Base-by-base conservation (phyloP, 2,113 vertebrate genomes). In the Prunella fulvescens region DNA sequence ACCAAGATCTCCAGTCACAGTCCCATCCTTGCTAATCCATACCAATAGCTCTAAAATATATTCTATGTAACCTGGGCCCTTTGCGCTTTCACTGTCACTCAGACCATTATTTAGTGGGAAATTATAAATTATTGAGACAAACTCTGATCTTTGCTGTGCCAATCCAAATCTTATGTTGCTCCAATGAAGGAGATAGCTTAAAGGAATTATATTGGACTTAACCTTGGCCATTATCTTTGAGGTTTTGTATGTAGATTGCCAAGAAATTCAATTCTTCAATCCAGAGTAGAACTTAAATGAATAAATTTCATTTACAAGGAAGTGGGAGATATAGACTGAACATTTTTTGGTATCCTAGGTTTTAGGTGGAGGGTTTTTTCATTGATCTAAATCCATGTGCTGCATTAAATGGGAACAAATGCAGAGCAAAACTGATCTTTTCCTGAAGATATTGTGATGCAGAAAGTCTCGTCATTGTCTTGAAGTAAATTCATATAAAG, bases 51-150 rank as follows among this genome's bases (percentile, higher is more conserved):
- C 53, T 92, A 58, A 89, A 93, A 81, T 42, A 71, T 19, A 71
- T 74, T 95, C 88, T 83, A 11, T 90, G 66, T 81, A 87, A 79
- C 48, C 28, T 69, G 28, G 9, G 50, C 33, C 57, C 26, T 92
- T 88, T 94, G 74, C 39, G 67, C 51, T 97, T 89, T 94, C 2
- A 0, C 53, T 94, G 70, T 95, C 73, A 84, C 28, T 85, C 42
- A 78, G 92, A 74, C 12, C 6, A 16, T 86, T 86, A n/a, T 93
- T 79, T 90, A 94, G 48, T 42, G n/a, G 70, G 64, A 96, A 96
- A 94, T 39, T 7, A 14, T 95, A 92, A 85, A 48, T 58, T 58
- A 60, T 61, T 65, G 57, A 86, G 85, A 91, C 56, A 93, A 80
- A 50, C 12, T 91, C 80, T 95, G 60, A 69, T 80, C 28, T 77